Percentiles rank a stretch among this genome's conserved stretches.
phyloP scores from a whole-genome alignment of 2,797 vertebrate species.

The Trichosurus vulpecula region DNA sequence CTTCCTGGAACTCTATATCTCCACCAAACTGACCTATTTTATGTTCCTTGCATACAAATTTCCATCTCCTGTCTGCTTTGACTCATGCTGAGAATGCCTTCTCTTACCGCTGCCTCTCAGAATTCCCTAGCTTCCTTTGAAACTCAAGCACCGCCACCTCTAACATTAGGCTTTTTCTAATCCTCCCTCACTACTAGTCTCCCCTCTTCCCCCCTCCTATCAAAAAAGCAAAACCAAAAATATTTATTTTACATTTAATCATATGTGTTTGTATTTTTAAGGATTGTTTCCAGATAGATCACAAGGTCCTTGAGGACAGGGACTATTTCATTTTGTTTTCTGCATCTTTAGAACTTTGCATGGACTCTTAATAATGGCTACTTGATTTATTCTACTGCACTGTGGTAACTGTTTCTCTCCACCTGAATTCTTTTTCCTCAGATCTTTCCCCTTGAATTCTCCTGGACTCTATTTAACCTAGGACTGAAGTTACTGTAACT shows the following conservation, averaged over 20 bases:
- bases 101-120: neutral
- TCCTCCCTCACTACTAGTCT: neutral
- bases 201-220: neutral
- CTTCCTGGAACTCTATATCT: neutral
- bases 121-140: neutral
- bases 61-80: neutral
- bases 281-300: neutral
- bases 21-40: neutral
- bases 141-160: neutral
- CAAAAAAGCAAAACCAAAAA: neutral
- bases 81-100: neutral
- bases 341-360: neutral
- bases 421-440: neutral
- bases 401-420: neutral
- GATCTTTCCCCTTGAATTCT: neutral
- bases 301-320: neutral
- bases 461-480: neutral
- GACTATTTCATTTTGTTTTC: neutral
- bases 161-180: neutral
- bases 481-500: neutral
- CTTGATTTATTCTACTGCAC: neutral
- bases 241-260: neutral
- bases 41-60: neutral
- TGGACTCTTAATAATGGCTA: neutral
- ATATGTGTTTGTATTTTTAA: neutral